Conservation (phyloP, 2,888 invertebrate genomes). For the Leptinotarsa peninsularis region DNA sequence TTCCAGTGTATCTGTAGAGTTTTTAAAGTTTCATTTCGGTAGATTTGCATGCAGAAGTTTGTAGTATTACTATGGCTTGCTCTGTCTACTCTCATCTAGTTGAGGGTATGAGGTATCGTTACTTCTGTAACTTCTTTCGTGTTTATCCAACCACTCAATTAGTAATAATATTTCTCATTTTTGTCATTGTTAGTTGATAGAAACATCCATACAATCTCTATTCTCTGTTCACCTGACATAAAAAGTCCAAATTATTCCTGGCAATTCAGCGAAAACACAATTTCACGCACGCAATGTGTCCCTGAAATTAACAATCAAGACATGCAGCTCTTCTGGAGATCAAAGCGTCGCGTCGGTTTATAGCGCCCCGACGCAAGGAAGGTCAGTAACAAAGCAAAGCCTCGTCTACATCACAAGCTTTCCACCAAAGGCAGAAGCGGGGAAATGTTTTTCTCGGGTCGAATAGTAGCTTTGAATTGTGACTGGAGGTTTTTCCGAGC, state of each 20-base stretch:
- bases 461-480: too few relatives aligned
- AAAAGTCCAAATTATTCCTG: not conserved
- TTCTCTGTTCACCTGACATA: not conserved
- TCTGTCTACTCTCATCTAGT: too few relatives aligned
- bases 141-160: too few relatives aligned
- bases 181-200: too few relatives aligned
- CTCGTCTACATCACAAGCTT: conserved; percentile 61
- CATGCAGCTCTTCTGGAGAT: conserved; percentile 28
- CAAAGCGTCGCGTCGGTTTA: conserved; percentile 32
- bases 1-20: too few relatives aligned
- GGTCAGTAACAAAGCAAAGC: conserved; percentile 61
- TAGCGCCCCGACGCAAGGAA: conserved; percentile 60
- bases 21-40: too few relatives aligned
- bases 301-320: conserved; percentile 14
- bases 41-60: too few relatives aligned
- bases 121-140: too few relatives aligned
- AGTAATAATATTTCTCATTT: too few relatives aligned
- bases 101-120: too few relatives aligned
- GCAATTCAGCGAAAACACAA: not conserved
- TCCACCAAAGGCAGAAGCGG: conserved; percentile 26
- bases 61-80: too few relatives aligned
- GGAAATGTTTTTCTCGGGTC: not conserved
- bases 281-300: conserved; percentile 3
- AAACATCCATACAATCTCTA: not conserved
- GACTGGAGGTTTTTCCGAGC: not conserved